Evolutionary conservation across 2,113 vertebrate species (phyloP).

Genomic region (Pelvicachromis taeniatus): DNA sequence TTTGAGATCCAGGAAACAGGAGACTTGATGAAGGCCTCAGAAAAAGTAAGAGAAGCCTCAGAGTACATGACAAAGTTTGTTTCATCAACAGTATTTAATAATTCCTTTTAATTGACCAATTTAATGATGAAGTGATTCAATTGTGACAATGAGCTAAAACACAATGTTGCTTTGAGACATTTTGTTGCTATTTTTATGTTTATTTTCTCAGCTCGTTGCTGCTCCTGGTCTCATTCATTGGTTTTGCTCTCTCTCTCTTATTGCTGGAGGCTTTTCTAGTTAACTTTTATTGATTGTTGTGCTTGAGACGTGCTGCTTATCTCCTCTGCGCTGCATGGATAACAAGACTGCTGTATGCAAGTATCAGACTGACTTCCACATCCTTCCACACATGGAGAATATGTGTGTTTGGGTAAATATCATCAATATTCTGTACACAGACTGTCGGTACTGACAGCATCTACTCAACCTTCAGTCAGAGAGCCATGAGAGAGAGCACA

Average conservation of each 20-base stretch:
- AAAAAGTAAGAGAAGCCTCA: neutral
- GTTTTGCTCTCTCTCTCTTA: neutral
- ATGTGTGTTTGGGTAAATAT: neutral
- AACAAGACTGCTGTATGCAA: neutral
- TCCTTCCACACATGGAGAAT: neutral
- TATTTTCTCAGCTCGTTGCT: neutral
- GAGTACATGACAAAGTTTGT: neutral
- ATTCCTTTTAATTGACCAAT: neutral
- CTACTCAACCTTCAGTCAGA: neutral
- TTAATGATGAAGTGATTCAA: neutral
- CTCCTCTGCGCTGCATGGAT: neutral
- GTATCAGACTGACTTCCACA: neutral
- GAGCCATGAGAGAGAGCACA: neutral
- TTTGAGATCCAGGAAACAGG: neutral
- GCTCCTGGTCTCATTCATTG: neutral
- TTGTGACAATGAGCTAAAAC: neutral
- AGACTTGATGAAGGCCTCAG: neutral
- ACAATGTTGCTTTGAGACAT: neutral
- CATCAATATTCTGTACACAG: slow-evolving; percentile 17
- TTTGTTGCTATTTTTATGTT: neutral
- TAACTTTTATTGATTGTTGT: slow-evolving; percentile 17
- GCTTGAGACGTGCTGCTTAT: slow-evolving; percentile 17
- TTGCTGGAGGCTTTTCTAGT: neutral
- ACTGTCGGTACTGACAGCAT: neutral
- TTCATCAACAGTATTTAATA: neutral